A percentile compares a stretch with the other conserved stretches of the same genome.
Evolutionary conservation across 2,113 vertebrate genomes (phyloP).

Genomic region (Camarhynchus parvulus): DNA sequence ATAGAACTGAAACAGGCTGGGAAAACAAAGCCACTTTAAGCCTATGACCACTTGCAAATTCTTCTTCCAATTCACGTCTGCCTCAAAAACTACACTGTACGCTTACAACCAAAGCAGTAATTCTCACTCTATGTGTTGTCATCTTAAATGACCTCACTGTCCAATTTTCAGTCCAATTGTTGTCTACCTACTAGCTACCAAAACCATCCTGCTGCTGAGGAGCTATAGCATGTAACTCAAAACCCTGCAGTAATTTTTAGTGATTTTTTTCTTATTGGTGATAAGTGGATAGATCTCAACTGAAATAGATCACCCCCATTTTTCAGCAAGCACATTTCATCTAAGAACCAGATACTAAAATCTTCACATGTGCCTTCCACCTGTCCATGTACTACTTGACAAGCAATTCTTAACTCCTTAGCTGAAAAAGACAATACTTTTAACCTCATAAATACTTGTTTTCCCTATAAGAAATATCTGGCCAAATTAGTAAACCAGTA

Average conservation of each 20-base stretch:
- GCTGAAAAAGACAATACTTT: not conserved
- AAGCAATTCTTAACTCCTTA: not conserved
- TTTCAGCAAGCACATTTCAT: not conserved
- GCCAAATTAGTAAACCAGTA: not conserved
- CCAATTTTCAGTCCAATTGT: constrained; percentile 49
- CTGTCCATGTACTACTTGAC: not conserved
- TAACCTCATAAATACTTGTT: not conserved
- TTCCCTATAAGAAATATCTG: not conserved
- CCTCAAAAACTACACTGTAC: not conserved
- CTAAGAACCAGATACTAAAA: not conserved
- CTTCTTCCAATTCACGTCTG: not conserved
- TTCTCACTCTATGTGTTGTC: constrained; percentile 14
- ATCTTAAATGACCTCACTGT: not conserved
- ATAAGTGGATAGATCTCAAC: not conserved
- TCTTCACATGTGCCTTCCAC: not conserved
- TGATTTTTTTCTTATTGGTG: not conserved
- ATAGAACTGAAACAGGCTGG: not conserved
- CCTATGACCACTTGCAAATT: not conserved
- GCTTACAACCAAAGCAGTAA: not conserved
- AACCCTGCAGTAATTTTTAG: not conserved
- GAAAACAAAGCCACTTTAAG: not conserved
- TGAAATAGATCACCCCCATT: not conserved
- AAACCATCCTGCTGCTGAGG: not conserved
- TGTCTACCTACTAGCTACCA: not conserved
- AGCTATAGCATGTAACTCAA: not conserved